phyloP scores from a whole-genome alignment of 2,888 invertebrate species.

The Endotricha flammealis region DNA sequence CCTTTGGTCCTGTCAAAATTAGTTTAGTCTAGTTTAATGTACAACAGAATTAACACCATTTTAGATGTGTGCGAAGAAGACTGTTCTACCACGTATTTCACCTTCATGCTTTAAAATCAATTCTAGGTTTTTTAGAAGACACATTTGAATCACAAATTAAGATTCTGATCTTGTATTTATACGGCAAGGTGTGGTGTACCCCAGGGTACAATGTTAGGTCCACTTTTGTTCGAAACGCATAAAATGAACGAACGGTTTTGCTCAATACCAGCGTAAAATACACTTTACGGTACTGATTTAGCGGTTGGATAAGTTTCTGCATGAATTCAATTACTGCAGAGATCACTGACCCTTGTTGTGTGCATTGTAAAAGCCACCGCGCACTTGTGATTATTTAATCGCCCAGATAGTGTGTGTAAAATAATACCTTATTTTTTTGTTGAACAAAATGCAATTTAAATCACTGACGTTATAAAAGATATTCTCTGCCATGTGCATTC shows the following conservation, averaged over 20 bases:
- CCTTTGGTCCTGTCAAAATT: no score
- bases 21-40: no score
- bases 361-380: no score
- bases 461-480: no score
- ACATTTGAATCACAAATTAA: conserved; percentile 12
- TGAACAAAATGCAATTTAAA: no score
- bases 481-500: no score
- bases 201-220: conserved; percentile 16
- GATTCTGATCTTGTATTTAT: conserved; percentile 21
- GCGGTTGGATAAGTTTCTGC: conserved; percentile 59
- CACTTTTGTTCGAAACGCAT: conserved; percentile 33
- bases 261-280: conserved; percentile 31
- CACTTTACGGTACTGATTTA: conserved; percentile 56
- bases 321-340: conserved; percentile 57
- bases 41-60: no score
- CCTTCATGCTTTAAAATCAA: no score
- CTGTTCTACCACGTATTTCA: no score
- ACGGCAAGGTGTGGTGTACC: conserved; percentile 10
- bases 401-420: no score
- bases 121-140: conserved; percentile 10
- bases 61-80: no score
- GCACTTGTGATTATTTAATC: conserved; percentile 10
- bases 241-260: conserved; percentile 36
- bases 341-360: conserved; percentile 38
- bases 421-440: no score